These are phyloP conservation scores for Oplegnathus fasciatus DNA, from an alignment of 2,113 vertebrate species.

Conservation along the genomic window DNA sequence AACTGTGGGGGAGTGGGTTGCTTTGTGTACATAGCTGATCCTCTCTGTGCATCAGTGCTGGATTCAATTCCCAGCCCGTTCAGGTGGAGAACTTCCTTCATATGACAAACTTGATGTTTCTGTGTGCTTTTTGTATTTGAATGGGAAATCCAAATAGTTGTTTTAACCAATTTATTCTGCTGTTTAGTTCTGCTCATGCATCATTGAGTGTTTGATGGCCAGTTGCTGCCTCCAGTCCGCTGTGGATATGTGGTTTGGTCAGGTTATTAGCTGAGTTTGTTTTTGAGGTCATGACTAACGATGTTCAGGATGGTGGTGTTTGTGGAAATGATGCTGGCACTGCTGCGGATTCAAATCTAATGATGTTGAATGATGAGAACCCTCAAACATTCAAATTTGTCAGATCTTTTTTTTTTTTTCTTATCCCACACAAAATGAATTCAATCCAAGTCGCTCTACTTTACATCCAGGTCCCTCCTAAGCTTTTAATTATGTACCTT, in stretches of 20 bases:
- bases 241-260: conserved; percentile 45
- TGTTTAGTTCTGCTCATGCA: conserved; percentile 39
- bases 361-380: conserved; percentile 21
- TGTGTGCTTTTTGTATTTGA: neutral
- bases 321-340: conserved; percentile 31
- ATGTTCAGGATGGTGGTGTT: conserved; percentile 37
- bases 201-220: conserved; percentile 36
- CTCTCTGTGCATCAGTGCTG: conserved; percentile 29
- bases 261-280: conserved; percentile 31
- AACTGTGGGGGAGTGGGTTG: conserved; percentile 42
- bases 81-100: conserved; percentile 16
- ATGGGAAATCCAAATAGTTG: conserved; percentile 19
- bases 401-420: neutral
- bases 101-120: neutral
- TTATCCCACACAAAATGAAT: conserved; percentile 10
- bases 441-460: conserved; percentile 32
- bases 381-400: neutral
- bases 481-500: conserved; percentile 31
- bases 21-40: conserved; percentile 81
- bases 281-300: conserved; percentile 41
- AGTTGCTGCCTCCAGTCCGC: conserved; percentile 33
- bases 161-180: conserved; percentile 25
- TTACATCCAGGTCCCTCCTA: conserved; percentile 17
- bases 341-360: conserved; percentile 22
- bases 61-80: conserved; percentile 12